A percentile compares a stretch with the other conserved stretches of the same genome.
Evolutionary conservation across 2,888 invertebrate genomes (phyloP).

Genomic region (Anoplius nigerrimus): DNA sequence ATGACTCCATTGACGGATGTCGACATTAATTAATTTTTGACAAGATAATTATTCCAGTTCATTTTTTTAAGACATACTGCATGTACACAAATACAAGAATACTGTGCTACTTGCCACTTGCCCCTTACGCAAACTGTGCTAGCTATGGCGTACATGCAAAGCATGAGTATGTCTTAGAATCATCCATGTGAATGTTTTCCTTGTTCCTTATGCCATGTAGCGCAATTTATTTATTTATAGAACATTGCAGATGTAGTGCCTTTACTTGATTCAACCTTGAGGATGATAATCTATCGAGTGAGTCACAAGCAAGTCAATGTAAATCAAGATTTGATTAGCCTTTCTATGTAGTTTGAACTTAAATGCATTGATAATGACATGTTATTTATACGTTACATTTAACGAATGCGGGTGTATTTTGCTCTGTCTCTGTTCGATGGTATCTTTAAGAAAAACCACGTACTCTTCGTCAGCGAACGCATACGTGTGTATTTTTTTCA

Average conservation of each 20-base stretch:
- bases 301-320: constrained; percentile 28
- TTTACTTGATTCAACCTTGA: constrained; percentile 29
- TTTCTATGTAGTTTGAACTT: constrained; percentile 10
- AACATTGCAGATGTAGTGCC: constrained; percentile 39
- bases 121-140: constrained; percentile 23
- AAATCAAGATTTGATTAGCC: constrained; percentile 28
- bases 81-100: neutral
- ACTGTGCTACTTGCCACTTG: constrained; percentile 25
- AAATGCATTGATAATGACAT: constrained; percentile 19
- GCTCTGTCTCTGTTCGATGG: too few relatives aligned
- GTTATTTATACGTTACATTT: neutral
- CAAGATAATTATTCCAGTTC: neutral
- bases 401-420: too few relatives aligned
- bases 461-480: too few relatives aligned
- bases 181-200: constrained; percentile 22
- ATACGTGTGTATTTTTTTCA: too few relatives aligned
- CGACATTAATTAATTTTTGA: too few relatives aligned
- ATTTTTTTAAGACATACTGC: neutral
- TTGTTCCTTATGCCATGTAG: constrained; percentile 23
- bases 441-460: too few relatives aligned
- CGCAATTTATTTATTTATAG: constrained; percentile 39
- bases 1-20: too few relatives aligned
- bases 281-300: constrained; percentile 30
- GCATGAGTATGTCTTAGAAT: constrained; percentile 18
- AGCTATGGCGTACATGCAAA: constrained; percentile 15